Evolutionary conservation across 2,113 vertebrate genomes (phyloP), one percentile per base, ranked within the genome.

Genomic region (Pachycephala philippinensis): DNA sequence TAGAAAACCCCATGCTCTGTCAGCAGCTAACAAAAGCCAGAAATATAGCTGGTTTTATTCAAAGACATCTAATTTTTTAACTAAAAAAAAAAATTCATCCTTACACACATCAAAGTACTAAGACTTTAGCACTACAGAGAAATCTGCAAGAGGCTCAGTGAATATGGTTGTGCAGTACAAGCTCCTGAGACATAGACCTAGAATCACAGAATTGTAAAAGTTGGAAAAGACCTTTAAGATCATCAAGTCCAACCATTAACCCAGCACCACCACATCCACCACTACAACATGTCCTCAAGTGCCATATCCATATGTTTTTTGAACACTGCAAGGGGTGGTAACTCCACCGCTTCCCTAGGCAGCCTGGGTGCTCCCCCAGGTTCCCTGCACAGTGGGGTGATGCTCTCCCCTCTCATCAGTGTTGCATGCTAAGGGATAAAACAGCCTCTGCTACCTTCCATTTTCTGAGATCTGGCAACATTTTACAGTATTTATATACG

Each of bases 371-470:
- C 27, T 81, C 28, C 10, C 42, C 45, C 9, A 24, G 12, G 30
- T 1, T 8, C 33, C 8, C 35, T 27, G 44, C 26, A 15, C 0
- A 9, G 11, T 16, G 35, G 18, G 2, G 26, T 1, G 42, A 72
- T 19, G 37, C 35, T 66, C 33, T 49, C 33, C 53, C 35, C 47
- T 52, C 60, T 39, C 28, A 8, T 1, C 4, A 70, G 18, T 59
- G 56, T 10, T 31, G 2, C 11, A 23, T 19, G 44, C 47, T 24
- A 19, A 35, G 45, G 31, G 76, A 33, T 28, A 30, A n/a, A 84
- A 24, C 27, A 49, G 39, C 33, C 74, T 66, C 74, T 17, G 10
- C 16, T 54, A 44, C 40, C 20, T n/a, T 6, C 15, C 26, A 8
- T 13, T 65, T 49, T 52, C 7, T 19, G 49, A 76, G 9, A 84